Evolutionary conservation across 2,797 vertebrate species (phyloP).

Genomic region (Pseudochaenichthys georgianus): DNA sequence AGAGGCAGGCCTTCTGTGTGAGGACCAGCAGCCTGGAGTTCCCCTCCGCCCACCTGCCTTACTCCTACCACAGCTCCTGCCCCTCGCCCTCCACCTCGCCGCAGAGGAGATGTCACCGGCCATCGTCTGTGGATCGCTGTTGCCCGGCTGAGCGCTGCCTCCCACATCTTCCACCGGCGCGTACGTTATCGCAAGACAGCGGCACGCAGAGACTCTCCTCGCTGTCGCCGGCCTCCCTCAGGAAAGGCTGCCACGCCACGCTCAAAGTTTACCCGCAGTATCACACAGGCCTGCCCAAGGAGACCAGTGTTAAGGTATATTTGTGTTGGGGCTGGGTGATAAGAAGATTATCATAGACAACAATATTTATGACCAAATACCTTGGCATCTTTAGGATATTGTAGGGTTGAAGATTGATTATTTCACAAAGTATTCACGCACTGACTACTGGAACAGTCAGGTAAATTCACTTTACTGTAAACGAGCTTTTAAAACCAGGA

Average conservation of each 20-base stretch:
- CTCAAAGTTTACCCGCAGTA: conserved; percentile 91
- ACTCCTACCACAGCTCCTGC: conserved; percentile 61
- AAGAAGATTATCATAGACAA: too few relatives aligned
- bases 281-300: conserved; percentile 90
- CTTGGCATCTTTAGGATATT: too few relatives aligned
- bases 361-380: too few relatives aligned
- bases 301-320: conserved; percentile 91
- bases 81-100: conserved; percentile 73
- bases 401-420: too few relatives aligned
- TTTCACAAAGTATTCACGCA: too few relatives aligned
- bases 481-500: too few relatives aligned
- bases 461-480: too few relatives aligned
- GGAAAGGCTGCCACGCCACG: conserved; percentile 84
- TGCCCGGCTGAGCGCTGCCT: conserved; percentile 66
- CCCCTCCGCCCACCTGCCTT: conserved; percentile 73
- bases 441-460: too few relatives aligned
- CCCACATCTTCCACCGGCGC: conserved; percentile 58
- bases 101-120: conserved; percentile 70
- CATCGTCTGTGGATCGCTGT: conserved; percentile 82
- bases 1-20: conserved; percentile 91
- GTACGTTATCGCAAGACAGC: conserved; percentile 87
- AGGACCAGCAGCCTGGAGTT: conserved; percentile 94
- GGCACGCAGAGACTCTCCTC: conserved; percentile 86
- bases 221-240: conserved; percentile 69
- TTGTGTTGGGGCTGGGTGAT: too few relatives aligned